A percentile compares a stretch with the other conserved stretches of the same genome.
These are phyloP conservation scores for Callopanchax toddi DNA, from an alignment of 2,113 vertebrate species.

Conservation along the genomic window DNA sequence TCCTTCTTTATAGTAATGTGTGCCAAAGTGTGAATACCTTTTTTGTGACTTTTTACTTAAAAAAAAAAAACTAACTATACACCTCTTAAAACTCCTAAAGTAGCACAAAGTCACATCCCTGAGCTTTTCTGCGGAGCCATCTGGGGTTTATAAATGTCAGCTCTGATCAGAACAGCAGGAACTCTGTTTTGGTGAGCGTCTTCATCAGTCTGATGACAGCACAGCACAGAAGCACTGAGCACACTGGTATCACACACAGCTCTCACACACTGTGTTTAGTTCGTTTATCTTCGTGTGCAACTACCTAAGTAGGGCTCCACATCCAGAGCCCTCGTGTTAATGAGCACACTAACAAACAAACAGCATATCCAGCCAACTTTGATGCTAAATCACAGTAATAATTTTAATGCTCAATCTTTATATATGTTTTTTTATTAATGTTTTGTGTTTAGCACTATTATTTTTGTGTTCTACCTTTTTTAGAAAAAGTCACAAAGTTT, in stretches of 20 bases:
- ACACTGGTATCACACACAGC: constrained; percentile 35
- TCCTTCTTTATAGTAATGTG: no score
- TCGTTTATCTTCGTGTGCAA: not conserved
- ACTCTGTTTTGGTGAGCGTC: not conserved
- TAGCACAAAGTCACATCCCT: not conserved
- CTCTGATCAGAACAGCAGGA: not conserved
- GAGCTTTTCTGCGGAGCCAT: constrained; percentile 8
- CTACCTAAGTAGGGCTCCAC: constrained; percentile 24
- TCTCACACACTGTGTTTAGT: no score
- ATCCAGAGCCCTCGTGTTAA: constrained; percentile 13
- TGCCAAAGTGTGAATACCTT: no score
- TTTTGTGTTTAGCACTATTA: constrained; percentile 43
- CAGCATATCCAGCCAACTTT: no score
- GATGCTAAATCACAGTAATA: no score
- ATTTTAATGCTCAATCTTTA: constrained; percentile 10
- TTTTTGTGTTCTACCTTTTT: constrained; percentile 26
- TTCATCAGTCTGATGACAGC: constrained; percentile 34
- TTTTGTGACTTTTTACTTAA: no score
- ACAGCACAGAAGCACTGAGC: constrained; percentile 42
- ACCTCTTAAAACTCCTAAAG: not conserved
- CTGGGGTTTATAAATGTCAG: not conserved
- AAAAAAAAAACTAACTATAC: no score
- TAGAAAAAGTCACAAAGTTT: constrained; percentile 15
- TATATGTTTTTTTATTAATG: not conserved
- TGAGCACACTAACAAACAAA: constrained; percentile 40